Base-by-base conservation (phyloP, 2,113 vertebrate species). In the Phocoena phocoena region DNA sequence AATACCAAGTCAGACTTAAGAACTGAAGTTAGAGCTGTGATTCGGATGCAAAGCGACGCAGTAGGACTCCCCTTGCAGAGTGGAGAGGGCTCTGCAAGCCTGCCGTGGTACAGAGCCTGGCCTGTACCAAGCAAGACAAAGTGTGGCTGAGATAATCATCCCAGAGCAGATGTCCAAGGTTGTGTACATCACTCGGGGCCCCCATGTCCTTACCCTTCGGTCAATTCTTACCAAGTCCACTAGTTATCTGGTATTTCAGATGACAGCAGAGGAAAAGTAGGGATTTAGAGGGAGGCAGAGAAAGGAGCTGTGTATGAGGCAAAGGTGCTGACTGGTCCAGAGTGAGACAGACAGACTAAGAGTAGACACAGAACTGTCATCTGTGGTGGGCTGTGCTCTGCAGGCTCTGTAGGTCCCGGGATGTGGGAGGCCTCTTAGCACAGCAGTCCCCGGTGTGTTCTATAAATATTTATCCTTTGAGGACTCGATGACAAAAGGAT, bases 381-480 rank as follows among this genome's bases (percentile, higher is more conserved):
- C 2, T 2, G 2, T 26, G 41, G 73, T 8, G 38, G 58, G 44
- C 71, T 26, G 68, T 44, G 8, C 3, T 50, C 71, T 33, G 3
- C n/a, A 1, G 55, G 33, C 50, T 80, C 8, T 3, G 7, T 26
- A 62, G 86, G 71, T 25, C 11, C 8, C 25, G 62, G 10, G 58
- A 9, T 33, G 1, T 3, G 17, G 73, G 33, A 44, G 28, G 47
- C 62, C 23, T 62, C 89, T 88, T 17, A 71, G 74, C 38, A 74
- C 41, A 63, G 80, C 55, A 41, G 36, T 70, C 36, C 65, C 73
- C 41, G 18, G 65, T 5, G 65, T 23, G 25, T 36, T 74, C 88
- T 90, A 58, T 81, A 90, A 84, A 92, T 71, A 88, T 26, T 8
- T 18, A 60, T 41, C 96, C 81, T 95, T 82, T 63, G 67, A 97